A percentile compares a stretch with the other conserved stretches of the same genome.
phyloP scores from a whole-genome alignment of 2,113 vertebrate species.

The Antigone vipio region DNA sequence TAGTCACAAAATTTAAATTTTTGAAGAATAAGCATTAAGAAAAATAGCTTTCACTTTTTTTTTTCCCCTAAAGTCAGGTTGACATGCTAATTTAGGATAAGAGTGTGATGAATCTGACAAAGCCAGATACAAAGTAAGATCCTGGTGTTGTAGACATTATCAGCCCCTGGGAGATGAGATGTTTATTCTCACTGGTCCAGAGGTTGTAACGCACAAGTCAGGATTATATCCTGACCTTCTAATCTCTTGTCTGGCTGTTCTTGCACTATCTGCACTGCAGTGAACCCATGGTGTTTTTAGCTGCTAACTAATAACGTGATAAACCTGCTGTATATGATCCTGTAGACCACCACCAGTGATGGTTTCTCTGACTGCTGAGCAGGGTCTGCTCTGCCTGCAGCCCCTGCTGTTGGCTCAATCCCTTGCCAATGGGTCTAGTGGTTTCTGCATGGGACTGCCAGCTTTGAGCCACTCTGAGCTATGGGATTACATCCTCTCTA shows the following conservation, averaged over 20 bases:
- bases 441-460: too few species aligned
- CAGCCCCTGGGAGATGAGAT: too few species aligned
- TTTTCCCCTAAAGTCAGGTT: background rate
- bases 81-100: background rate
- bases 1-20: background rate
- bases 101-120: background rate
- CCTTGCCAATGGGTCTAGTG: background rate
- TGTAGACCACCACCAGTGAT: background rate
- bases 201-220: background rate
- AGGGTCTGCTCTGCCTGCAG: background rate
- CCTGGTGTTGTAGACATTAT: background rate
- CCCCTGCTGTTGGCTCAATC: background rate
- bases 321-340: background rate
- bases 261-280: rapidly evolving
- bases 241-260: background rate
- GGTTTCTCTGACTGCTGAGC: background rate
- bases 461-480: background rate
- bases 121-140: background rate
- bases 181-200: background rate
- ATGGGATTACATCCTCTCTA: background rate
- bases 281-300: background rate
- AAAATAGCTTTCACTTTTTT: background rate
- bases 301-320: rapidly evolving
- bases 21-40: background rate
- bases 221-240: background rate